Base-by-base conservation (phyloP, 2,797 vertebrate species). In the Phataginus tetradactyla region DNA sequence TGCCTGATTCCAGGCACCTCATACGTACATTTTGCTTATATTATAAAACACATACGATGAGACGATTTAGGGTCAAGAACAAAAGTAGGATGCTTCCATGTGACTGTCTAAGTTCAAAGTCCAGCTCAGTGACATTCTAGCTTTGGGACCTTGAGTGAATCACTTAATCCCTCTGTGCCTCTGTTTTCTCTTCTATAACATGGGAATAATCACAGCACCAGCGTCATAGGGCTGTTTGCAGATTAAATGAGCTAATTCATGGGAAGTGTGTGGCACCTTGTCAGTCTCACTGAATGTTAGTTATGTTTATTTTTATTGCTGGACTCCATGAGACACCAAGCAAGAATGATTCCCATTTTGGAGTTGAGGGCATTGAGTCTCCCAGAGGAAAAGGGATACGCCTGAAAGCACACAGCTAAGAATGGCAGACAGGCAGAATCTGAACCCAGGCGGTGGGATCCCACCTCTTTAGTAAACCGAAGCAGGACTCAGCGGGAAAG, bases 11-110 rank as follows among this genome's bases (percentile, higher is more conserved):
- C 66, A 12, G 74, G 39, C 45, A 23, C 34, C 1, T 42, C 29
- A 3, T 1, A 1, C 1, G 1, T 0, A 51, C 0, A 0, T 14
- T 21, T 9, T 25, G 39, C 78, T 51, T 27, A n/a, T 10, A 4
- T 18, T 17, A 15, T 9, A 61, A 34, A 72, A 88, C 57, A 80
- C 49, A 63, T 13, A 3, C 0, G 34, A 51, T 0, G 63, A 92
- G 45, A 75, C 7, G 2, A 29, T 4, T 8, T 5, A 37, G 63
- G 29, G 37, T 0, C 14, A 0, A 0, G 23, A 4, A 37, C 20
- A 61, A 61, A 72, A 17, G 25, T 3, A 8, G 39, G 61, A 21
- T 5, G 37, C 77, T 57, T 5, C 49, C 8, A 8, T 0, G 9
- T 29, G 11, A 18, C 5, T 0, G n/a, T 18, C 49, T 11, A 0